Conservation (phyloP, 2,113 vertebrate genomes). For the Spea bombifrons region DNA sequence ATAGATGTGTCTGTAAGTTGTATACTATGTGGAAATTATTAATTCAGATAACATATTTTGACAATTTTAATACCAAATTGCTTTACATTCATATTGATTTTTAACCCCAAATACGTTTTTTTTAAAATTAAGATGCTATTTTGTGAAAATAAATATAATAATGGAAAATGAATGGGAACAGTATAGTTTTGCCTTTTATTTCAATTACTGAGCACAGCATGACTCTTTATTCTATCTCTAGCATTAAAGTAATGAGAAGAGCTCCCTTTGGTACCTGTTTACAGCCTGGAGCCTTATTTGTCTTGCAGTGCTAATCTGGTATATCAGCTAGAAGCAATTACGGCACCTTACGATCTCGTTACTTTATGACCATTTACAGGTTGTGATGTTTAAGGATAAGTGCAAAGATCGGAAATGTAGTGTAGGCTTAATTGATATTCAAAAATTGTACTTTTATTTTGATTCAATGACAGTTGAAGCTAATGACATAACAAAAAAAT, state of each 20-base stretch:
- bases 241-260: slow-evolving; percentile 40
- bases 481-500: too few relatives aligned
- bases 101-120: neutral
- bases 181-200: slow-evolving; percentile 36
- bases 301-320: slow-evolving; percentile 27
- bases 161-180: slow-evolving; percentile 14
- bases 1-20: neutral
- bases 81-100: slow-evolving; percentile 5
- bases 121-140: neutral
- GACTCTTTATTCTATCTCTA: slow-evolving; percentile 26
- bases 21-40: slow-evolving; percentile 1
- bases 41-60: slow-evolving; percentile 14
- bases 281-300: slow-evolving; percentile 23
- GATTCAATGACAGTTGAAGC: too few relatives aligned
- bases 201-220: slow-evolving; percentile 38
- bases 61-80: slow-evolving; percentile 1
- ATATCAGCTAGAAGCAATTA: slow-evolving; percentile 37
- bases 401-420: neutral
- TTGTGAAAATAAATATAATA: slow-evolving; percentile 30
- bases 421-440: slow-evolving; percentile 17
- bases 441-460: neutral
- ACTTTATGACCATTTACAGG: slow-evolving; percentile 14
- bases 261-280: slow-evolving; percentile 24
- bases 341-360: slow-evolving; percentile 24
- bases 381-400: slow-evolving; percentile 29